phyloP scores from a whole-genome alignment of 2,113 vertebrate genomes.

The Apaloderma vittatum region DNA sequence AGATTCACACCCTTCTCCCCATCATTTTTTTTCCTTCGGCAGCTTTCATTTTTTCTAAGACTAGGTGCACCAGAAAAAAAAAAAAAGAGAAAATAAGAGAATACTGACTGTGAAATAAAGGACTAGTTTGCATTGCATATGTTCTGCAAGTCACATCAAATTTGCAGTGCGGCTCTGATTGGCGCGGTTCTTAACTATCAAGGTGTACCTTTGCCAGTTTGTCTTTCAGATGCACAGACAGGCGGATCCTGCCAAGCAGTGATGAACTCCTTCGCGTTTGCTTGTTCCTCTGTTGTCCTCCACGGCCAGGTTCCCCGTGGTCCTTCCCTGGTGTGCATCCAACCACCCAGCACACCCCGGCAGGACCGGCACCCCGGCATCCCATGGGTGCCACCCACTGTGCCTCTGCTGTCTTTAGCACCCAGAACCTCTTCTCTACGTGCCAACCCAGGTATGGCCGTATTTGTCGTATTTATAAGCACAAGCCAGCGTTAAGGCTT shows the following conservation, averaged over 20 bases:
- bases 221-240: not conserved
- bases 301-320: not conserved
- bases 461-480: not conserved
- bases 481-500: not conserved
- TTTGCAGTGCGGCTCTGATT: not conserved
- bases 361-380: accelerated
- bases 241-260: not conserved
- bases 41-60: not conserved
- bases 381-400: accelerated
- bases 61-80: not conserved
- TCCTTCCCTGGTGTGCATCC: too few relatives aligned
- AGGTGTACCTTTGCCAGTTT: not conserved
- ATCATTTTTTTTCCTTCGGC: not conserved
- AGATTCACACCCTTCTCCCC: not conserved
- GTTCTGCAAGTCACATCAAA: not conserved
- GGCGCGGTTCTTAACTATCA: not conserved
- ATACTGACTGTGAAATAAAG: not conserved
- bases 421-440: not conserved
- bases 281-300: accelerated
- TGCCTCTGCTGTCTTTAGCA: not conserved
- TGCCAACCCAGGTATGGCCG: accelerated
- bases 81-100: not conserved
- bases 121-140: not conserved
- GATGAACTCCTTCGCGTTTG: not conserved
- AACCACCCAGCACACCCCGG: accelerated